phyloP scores from a whole-genome alignment of 2,113 vertebrate species.

The Oreotrochilus melanogaster region DNA sequence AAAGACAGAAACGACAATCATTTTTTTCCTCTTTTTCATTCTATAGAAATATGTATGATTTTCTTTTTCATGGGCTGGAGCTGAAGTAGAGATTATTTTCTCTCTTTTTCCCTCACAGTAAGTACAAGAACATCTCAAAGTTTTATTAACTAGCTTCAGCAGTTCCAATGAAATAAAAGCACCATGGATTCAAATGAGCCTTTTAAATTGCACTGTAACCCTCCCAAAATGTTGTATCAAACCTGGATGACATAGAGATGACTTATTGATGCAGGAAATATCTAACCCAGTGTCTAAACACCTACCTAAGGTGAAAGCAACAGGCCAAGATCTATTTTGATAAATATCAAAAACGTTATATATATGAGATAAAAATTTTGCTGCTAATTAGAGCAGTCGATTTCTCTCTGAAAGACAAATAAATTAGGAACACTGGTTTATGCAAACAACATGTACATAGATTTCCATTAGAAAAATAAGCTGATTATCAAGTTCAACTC shows the following conservation, averaged over 20 bases:
- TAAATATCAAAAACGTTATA: background rate
- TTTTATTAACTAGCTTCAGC: background rate
- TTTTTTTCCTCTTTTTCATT: background rate
- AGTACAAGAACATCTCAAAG: background rate
- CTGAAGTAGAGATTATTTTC: background rate
- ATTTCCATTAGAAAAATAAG: conserved; percentile 33
- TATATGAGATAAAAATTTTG: background rate
- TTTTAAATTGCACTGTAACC: background rate
- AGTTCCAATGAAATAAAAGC: background rate
- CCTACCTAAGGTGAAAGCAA: background rate
- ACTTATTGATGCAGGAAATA: background rate
- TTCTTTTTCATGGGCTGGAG: background rate
- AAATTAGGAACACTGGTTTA: background rate
- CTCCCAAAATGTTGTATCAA: background rate
- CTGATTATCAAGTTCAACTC: background rate
- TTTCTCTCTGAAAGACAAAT: background rate
- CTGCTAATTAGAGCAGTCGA: background rate
- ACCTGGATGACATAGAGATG: background rate
- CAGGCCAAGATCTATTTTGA: background rate
- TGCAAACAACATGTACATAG: background rate
- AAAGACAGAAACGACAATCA: fast-evolving
- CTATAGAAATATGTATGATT: background rate
- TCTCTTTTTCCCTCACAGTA: background rate
- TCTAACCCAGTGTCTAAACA: background rate
- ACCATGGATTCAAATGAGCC: background rate